Conservation (phyloP, 2,113 vertebrate genomes). For the Chaetops frenatus region DNA sequence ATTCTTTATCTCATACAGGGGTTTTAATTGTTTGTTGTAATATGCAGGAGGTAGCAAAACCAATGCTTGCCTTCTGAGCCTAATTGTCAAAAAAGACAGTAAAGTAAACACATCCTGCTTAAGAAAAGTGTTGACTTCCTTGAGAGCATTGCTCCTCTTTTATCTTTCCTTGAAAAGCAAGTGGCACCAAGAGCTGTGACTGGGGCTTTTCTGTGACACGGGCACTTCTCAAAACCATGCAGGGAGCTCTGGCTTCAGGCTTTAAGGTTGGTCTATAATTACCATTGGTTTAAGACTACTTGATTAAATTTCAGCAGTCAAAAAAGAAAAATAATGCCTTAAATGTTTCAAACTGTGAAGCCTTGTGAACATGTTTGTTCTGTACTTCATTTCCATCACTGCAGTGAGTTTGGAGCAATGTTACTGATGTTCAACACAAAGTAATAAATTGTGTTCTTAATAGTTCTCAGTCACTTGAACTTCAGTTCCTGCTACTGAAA, state of each 20-base stretch:
- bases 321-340: background rate
- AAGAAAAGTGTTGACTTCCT: background rate
- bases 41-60: background rate
- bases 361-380: background rate
- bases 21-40: background rate
- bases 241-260: background rate
- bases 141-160: background rate
- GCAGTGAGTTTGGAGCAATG: background rate
- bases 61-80: background rate
- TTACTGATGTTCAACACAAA: background rate
- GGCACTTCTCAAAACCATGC: background rate
- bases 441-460: background rate
- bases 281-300: background rate
- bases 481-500: background rate
- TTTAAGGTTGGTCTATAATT: background rate
- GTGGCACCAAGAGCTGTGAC: background rate
- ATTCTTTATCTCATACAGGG: background rate
- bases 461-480: background rate
- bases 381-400: background rate
- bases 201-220: background rate
- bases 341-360: background rate
- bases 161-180: background rate
- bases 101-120: background rate
- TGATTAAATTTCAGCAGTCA: background rate
- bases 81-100: background rate